Conservation (phyloP, 2,797 vertebrate species). For the Manis javanica region DNA sequence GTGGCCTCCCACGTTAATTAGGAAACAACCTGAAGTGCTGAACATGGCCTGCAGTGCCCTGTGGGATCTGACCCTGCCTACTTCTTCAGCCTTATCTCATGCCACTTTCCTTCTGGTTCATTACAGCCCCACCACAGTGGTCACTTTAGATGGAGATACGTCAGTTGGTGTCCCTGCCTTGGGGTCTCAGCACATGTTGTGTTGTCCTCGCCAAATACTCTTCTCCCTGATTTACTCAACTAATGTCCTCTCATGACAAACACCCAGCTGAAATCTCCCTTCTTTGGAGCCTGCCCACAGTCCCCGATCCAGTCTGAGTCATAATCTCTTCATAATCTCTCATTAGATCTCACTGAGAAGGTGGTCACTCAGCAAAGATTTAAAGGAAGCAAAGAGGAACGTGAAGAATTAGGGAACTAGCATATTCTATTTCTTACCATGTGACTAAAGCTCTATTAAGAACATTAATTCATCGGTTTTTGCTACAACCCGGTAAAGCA, state of each 20-base stretch:
- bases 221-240: neutral
- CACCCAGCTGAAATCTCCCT: neutral
- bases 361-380: neutral
- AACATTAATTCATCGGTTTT: neutral
- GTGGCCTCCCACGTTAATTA: neutral
- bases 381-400: neutral
- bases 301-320: slow-evolving; percentile 3
- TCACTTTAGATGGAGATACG: neutral
- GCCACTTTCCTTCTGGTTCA: neutral
- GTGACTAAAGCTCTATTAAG: neutral
- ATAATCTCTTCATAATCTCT: neutral
- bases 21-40: neutral
- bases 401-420: neutral
- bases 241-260: slow-evolving; percentile 13
- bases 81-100: neutral
- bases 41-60: neutral
- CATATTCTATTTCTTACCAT: neutral
- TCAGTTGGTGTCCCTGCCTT: neutral
- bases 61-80: neutral
- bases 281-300: neutral
- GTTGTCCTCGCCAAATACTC: neutral
- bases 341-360: neutral
- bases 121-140: neutral
- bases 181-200: neutral
- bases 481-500: neutral